phyloP scores from a whole-genome alignment of 2,797 vertebrate genomes.

The Sarcophilus harrisii region DNA sequence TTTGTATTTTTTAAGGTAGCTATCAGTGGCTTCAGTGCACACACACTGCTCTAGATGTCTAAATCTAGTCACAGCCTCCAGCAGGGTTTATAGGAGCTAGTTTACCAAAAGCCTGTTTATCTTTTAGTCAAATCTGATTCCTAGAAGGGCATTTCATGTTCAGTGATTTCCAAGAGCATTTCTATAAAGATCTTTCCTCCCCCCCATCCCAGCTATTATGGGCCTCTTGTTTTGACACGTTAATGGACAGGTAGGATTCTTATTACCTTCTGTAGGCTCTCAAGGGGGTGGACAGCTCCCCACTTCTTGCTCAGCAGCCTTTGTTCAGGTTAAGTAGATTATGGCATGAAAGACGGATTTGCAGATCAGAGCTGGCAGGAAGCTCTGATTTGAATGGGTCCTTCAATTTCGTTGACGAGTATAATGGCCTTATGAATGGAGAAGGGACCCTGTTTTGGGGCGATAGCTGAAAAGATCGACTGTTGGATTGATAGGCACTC shows the following conservation, averaged over 20 bases:
- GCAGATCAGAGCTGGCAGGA: slow-evolving; percentile 80
- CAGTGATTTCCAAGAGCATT: not conserved
- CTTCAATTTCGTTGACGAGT: slow-evolving; percentile 81
- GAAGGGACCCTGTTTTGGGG: slow-evolving; percentile 72
- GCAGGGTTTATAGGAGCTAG: not conserved
- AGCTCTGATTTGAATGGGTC: slow-evolving; percentile 82
- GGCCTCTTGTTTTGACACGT: slow-evolving; percentile 14
- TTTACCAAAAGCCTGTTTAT: slow-evolving; percentile 45
- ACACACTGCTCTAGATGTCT: not conserved
- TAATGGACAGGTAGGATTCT: slow-evolving; percentile 48
- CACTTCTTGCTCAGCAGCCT: slow-evolving; percentile 68
- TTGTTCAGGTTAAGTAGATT: slow-evolving; percentile 83
- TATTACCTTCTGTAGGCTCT: rapidly evolving
- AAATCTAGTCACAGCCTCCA: not conserved
- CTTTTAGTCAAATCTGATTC: slow-evolving; percentile 27
- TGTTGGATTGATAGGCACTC: slow-evolving; percentile 80
- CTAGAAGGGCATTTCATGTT: not conserved
- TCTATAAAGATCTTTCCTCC: not conserved
- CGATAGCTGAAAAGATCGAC: slow-evolving; percentile 80
- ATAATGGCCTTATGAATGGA: slow-evolving; percentile 82
- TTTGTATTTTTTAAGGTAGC: not conserved
- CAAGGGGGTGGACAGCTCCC: slow-evolving; percentile 54
- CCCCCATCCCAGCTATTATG: not conserved
- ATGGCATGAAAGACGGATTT: slow-evolving; percentile 73
- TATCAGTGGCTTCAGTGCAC: not conserved